A percentile compares a stretch with the other conserved stretches of the same genome.
These are phyloP conservation scores for Passer domesticus DNA, from an alignment of 2,113 vertebrate species.

Conservation along the genomic window DNA sequence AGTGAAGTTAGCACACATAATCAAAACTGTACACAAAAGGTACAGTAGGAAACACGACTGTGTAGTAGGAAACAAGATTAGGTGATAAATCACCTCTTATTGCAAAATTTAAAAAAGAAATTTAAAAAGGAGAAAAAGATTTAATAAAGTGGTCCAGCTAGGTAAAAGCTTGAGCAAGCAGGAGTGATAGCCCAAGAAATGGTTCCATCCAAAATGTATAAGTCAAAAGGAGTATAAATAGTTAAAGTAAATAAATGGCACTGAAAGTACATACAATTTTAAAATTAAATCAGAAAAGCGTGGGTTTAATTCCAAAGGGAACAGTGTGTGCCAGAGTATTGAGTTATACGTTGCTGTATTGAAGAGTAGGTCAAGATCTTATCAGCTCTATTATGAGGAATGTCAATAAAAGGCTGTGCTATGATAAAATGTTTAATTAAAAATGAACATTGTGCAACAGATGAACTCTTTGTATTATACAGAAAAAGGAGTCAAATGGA, in stretches of 20 bases:
- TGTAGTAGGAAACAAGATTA: neutral
- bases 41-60: neutral
- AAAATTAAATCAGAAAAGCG: slow-evolving; percentile 54
- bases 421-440: slow-evolving; percentile 73
- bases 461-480: slow-evolving; percentile 40
- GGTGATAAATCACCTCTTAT: neutral
- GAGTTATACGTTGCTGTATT: slow-evolving; percentile 58
- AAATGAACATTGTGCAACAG: slow-evolving; percentile 62
- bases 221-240: neutral
- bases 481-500: slow-evolving; percentile 19
- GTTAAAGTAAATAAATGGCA: slow-evolving; percentile 42
- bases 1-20: neutral
- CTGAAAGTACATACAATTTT: neutral
- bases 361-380: slow-evolving; percentile 64
- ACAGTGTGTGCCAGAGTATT: slow-evolving; percentile 35
- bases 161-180: neutral
- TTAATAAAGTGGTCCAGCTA: neutral
- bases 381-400: slow-evolving; percentile 62
- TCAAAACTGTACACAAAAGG: neutral
- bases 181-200: neutral
- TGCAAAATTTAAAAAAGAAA: neutral
- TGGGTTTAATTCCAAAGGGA: slow-evolving; percentile 53
- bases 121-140: neutral
- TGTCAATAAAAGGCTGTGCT: slow-evolving; percentile 51
- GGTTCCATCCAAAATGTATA: neutral